These are phyloP conservation scores for Choloepus hoffmanni DNA, from an alignment of 2,113 vertebrate genomes.

Conservation along the genomic window DNA sequence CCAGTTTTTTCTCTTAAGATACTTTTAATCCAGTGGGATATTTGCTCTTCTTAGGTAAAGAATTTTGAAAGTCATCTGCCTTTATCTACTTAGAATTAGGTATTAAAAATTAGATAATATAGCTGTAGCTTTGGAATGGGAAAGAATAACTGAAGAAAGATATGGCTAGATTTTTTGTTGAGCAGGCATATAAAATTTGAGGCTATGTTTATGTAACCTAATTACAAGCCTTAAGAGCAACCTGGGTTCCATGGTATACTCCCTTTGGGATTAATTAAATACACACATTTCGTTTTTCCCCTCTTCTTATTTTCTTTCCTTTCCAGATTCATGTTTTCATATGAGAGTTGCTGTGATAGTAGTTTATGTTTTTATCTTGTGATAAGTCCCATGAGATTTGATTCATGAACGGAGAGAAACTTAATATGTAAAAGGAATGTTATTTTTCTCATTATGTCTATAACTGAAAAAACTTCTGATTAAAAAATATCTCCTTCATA, in stretches of 20 bases:
- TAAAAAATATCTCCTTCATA: conserved; percentile 33
- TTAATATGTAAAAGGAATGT: conserved; percentile 25
- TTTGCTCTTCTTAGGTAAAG: background rate
- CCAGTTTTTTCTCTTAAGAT: background rate
- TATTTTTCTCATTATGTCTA: conserved; percentile 52
- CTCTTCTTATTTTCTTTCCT: background rate
- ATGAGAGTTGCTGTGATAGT: conserved; percentile 18
- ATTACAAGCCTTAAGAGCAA: conserved; percentile 58
- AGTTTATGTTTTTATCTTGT: background rate
- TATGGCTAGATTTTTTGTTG: conserved; percentile 24
- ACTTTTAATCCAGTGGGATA: conserved; percentile 14
- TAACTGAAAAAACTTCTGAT: conserved; percentile 17
- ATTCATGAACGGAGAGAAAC: conserved; percentile 20
- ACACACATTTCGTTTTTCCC: background rate
- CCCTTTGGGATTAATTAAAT: conserved; percentile 63
- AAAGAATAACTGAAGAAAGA: conserved; percentile 47
- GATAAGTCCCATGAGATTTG: conserved; percentile 40
- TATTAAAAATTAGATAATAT: conserved; percentile 39
- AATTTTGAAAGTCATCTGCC: conserved; percentile 33
- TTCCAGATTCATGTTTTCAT: conserved; percentile 46
- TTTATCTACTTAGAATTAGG: conserved; percentile 4
- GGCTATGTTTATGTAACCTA: conserved; percentile 33
- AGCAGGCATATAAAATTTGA: conserved; percentile 11
- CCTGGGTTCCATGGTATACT: conserved; percentile 9
- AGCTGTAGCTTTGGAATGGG: background rate